Percentiles rank a stretch among this genome's conserved stretches.
Evolutionary conservation across 2,888 invertebrate genomes (phyloP).

Genomic region (Masnerella sp.): DNA sequence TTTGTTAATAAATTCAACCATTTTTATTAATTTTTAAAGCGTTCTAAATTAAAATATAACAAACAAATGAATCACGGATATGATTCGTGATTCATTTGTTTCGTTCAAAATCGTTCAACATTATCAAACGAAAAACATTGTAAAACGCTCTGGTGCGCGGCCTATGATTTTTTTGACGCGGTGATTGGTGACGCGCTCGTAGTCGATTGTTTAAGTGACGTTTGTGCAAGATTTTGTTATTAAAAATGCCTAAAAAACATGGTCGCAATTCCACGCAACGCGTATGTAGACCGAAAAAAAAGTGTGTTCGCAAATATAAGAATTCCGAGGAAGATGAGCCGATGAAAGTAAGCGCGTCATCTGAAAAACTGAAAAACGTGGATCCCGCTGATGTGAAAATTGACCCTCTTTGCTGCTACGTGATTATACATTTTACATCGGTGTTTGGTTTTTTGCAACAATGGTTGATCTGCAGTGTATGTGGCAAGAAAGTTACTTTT

Average conservation of each 20-base stretch:
- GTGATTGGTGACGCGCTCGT: no score
- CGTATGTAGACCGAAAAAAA: not conserved
- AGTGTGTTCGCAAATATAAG: slow-evolving; percentile 6
- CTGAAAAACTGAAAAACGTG: slow-evolving; percentile 9
- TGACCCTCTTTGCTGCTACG: slow-evolving; percentile 2
- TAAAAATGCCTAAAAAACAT: not conserved
- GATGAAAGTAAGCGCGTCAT: slow-evolving; percentile 8
- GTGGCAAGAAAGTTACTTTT: slow-evolving; percentile 24
- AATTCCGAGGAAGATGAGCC: slow-evolving; percentile 5
- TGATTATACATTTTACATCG: slow-evolving; percentile 6
- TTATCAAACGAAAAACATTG: no score
- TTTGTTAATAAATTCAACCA: no score
- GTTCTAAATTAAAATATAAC: no score
- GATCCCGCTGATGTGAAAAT: not conserved
- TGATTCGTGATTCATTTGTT: no score
- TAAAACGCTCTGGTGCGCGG: slow-evolving; percentile 2
- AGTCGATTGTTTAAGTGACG: not conserved
- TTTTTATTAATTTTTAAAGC: no score
- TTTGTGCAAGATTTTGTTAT: not conserved
- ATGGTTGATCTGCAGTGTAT: slow-evolving; percentile 23
- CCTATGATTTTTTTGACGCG: not conserved
- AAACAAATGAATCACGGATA: no score
- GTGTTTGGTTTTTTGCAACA: slow-evolving; percentile 17
- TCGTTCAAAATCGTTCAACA: no score
- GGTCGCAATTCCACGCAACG: not conserved